A percentile compares a stretch with the other conserved stretches of the same genome.
Evolutionary conservation across 2,113 vertebrate species (phyloP).

Genomic region (Salvelinus namaycush): DNA sequence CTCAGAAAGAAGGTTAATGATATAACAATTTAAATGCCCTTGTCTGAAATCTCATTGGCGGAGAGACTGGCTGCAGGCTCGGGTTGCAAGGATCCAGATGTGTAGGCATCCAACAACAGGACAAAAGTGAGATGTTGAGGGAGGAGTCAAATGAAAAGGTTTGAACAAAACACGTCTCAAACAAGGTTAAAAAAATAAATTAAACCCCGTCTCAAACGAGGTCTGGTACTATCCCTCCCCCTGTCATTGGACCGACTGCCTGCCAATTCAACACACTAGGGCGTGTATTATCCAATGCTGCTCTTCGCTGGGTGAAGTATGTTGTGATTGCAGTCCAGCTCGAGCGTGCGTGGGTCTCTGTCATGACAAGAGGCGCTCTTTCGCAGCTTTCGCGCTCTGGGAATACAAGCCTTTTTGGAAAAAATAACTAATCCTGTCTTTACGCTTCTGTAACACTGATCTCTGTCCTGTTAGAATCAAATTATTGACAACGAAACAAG

Average conservation of each 20-base stretch:
- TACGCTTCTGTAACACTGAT: conserved; percentile 4
- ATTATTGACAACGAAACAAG: neutral
- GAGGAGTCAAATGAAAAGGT: conserved; percentile 12
- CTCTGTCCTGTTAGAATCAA: conserved; percentile 3
- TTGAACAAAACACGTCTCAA: conserved; percentile 15
- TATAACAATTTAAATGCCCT: conserved; percentile 34
- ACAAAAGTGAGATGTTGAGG: conserved; percentile 42
- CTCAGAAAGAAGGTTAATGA: conserved; percentile 17
- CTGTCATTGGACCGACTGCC: conserved; percentile 50
- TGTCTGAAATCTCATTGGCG: conserved; percentile 52
- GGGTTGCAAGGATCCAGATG: neutral
- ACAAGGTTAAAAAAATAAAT: neutral
- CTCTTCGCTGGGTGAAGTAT: conserved; percentile 27
- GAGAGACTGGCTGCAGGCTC: neutral
- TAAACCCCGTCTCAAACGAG: conserved; percentile 13
- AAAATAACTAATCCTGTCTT: conserved; percentile 28
- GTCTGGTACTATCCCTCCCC: accelerated
- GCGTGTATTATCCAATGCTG: conserved; percentile 40
- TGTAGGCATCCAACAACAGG: conserved; percentile 56
- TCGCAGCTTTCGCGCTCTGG: conserved; percentile 46
- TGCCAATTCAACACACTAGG: conserved; percentile 40
- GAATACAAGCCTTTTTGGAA: conserved; percentile 56
- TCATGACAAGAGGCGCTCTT: conserved; percentile 48
- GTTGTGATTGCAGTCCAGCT: conserved; percentile 60
- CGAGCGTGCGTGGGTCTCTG: conserved; percentile 40